Base-by-base conservation (phyloP, 2,113 vertebrate species). In the Halichoeres trimaculatus region DNA sequence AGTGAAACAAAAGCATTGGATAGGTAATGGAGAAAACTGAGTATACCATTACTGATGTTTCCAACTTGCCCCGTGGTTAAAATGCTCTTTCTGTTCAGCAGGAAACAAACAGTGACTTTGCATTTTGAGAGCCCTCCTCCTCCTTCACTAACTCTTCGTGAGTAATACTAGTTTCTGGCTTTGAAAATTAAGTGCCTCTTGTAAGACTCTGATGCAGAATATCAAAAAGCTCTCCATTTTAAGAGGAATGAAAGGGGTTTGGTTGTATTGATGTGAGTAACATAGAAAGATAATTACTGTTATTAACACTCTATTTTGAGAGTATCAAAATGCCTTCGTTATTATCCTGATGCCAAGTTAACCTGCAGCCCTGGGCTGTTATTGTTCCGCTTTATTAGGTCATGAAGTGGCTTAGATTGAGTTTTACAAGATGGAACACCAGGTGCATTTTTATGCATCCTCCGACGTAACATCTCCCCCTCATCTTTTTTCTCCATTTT, bases 101-200 rank as follows among this genome's bases (percentile, higher is more conserved):
- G 72, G 30, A 80, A 62, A 26, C 64, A 70, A 73, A 78, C 57
- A 55, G 41, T 51, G 76, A 68, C 73, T 78, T 58, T 1, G 51
- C 69, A 76, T 70, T 76, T 58, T 80, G 57, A 40, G 52, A 74
- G 62, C 20, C 52, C 50, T 55, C 63, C 52, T 74, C 60, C 52
- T 72, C 59, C 60, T 43, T 22, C 58, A 73, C 63, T 69, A 34
- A 24, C 30, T 47, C 36, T 24, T 47, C 53, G 38, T 66, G 23
- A 61, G 57, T 74, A 45, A 45, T 58, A 64, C 65, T 60, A 38
- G 51, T 80, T 74, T 61, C 65, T 71, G 69, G 62, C 62, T 55
- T 83, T 71, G 53, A 30, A 70, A 69, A 80, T 74, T 9, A 52
- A 68, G 67, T 72, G 58, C 58, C 55, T 87, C 55, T 34, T 50